These are phyloP conservation scores for Struthio camelus DNA, from an alignment of 2,113 vertebrate species.

Conservation along the genomic window DNA sequence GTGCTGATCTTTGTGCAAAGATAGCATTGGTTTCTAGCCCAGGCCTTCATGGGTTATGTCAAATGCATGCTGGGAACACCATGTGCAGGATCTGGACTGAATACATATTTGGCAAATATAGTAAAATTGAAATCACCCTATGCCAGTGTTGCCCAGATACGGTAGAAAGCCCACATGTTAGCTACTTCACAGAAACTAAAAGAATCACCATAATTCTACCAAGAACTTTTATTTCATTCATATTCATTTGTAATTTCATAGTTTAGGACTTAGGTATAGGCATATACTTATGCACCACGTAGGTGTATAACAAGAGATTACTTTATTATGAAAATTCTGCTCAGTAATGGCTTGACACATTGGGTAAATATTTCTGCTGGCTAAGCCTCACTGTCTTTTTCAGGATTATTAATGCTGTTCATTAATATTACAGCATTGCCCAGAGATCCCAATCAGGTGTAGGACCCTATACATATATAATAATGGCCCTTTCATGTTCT, in stretches of 20 bases:
- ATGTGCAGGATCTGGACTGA: constrained; percentile 77
- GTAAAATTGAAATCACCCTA: constrained; percentile 54
- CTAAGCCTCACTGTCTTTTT: background rate
- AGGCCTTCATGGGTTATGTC: constrained; percentile 73
- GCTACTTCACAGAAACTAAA: background rate
- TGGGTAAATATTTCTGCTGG: background rate
- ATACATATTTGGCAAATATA: constrained; percentile 80
- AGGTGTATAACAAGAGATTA: background rate
- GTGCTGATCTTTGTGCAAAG: constrained; percentile 56
- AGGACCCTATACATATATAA: background rate
- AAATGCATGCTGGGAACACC: constrained; percentile 78
- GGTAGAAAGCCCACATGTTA: background rate
- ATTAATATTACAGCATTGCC: background rate
- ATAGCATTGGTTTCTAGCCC: constrained; percentile 60
- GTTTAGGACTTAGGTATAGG: background rate
- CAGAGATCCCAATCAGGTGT: background rate
- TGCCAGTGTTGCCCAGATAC: constrained; percentile 87
- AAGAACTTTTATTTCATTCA: background rate
- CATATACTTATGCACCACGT: background rate
- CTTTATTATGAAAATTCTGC: background rate
- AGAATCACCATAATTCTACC: background rate
- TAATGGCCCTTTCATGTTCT: background rate
- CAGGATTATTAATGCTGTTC: background rate
- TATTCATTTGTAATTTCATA: background rate
- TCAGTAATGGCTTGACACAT: background rate